Base-by-base conservation (phyloP, 2,797 vertebrate species). In the Hyperoplus immaculatus region DNA sequence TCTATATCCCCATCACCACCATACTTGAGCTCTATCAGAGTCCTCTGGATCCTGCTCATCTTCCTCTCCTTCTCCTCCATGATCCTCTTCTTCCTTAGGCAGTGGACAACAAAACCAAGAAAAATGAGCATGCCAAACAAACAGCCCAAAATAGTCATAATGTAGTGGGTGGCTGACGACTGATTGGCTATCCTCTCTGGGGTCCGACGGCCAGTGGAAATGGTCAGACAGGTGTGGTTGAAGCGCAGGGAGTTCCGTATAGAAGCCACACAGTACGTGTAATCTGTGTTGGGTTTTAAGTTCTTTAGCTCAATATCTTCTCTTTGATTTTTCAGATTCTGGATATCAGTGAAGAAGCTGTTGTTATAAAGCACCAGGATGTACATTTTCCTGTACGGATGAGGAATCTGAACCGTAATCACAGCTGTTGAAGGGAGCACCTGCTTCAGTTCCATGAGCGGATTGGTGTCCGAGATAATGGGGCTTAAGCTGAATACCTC, bases 181-280 rank as follows among this genome's bases (percentile, higher is more conserved):
- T 94, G 93, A 64, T 89, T 95, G 82, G 93, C 92, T 38, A 83
- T 76, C 0, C 83, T 93, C 51, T 95, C 96, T 0, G 91, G 89
- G 3, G 87, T 87, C 14, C 84, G 92, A 42, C 91, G 95, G 51
- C 95, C 96, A 8, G 97, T 97, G 58, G 96, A 95, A 92, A 99
- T 95, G 85, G 97, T 97, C 90, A 99, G 93, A 0, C 98, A 99
- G 75, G 97, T 99, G 89, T 99, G 98, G 95, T 99, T 99, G 90
- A 97, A 97, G 73, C 96, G 96, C 64, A 97, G 94, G 53, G 97
- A 96, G 5, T 98, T 96, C 63, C 98, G 95, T 87, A 97, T 96
- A 16, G 98, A 99, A 61, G 96, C 98, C 66, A 99, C 98, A 0
- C 98, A 99, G 92, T 98, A 99, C 0, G 97, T 99, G 91, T 99